Evolutionary conservation across 2,888 invertebrate genomes (phyloP), one percentile per base, ranked within the genome.

Genomic region (Prionchulus punctatus): DNA sequence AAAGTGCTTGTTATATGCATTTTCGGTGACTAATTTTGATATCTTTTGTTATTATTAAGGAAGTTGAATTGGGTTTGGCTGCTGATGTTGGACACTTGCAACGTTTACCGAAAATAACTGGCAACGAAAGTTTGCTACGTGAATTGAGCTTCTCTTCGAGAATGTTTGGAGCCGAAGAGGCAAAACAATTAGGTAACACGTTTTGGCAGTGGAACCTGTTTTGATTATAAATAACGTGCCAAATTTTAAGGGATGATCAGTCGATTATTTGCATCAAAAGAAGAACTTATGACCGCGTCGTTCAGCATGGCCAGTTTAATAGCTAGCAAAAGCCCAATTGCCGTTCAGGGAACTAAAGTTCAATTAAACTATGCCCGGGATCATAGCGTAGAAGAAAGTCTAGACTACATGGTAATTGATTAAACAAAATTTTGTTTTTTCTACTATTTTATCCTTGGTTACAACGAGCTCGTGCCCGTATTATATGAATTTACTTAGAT

Each of bases 81-180:
- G 90, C 96, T 2, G 98, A 98, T 76, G 86, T 96, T 0, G 98
- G 98, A 0, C 83, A 85, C 0, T 74, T 98, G 43, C 96, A 96
- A 71, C 79, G 94, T 60, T 74, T 98, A 21, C 94, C 94, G 1
- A 91, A 87, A 76, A 75, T 86, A 1, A 78, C 94, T 30, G 89
- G 90, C 23, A 91, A 82, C 65, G 82, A 85, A 42, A 90, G 92
- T 62, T 76, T 87, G 59, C 85, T 81, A 0, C 77, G 91, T 25
- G 98, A 98, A 70, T 75, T 96, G 0, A 85, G 86, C 59, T 86
- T 79, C 64, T 91, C 94, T 0, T 89, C 83, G 0, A 77, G 94
- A 43, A 84, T 83, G 69, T 79, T 96, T 63, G 74, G 76, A 50
- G 79, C 91, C 0, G 76, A 80, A 28, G 94, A 94, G 73, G 94